A percentile compares a stretch with the other conserved stretches of the same genome.
These are phyloP conservation scores for Phocoena sinus DNA, from an alignment of 2,113 vertebrate genomes.

Conservation along the genomic window DNA sequence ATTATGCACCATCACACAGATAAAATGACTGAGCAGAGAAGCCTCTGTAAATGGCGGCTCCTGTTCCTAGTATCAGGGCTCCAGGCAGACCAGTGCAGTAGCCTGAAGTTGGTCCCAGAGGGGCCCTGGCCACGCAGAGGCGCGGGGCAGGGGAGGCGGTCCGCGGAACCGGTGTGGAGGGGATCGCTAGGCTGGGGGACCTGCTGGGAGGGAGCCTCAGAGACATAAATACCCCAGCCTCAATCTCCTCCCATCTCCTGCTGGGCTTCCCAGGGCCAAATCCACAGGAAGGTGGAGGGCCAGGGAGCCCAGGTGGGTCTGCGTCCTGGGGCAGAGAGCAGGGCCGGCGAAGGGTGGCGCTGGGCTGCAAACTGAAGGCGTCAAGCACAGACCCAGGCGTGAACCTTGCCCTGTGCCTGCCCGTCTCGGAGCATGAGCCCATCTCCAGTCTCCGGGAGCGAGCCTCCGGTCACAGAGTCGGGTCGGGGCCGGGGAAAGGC, in stretches of 20 bases:
- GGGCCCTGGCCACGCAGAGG: neutral
- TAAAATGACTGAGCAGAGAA: neutral
- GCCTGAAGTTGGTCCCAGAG: neutral
- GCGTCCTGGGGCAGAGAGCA: neutral
- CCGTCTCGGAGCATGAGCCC: accelerated
- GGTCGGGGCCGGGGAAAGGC: neutral
- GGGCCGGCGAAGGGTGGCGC: neutral
- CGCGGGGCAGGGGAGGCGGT: neutral
- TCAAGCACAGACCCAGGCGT: neutral
- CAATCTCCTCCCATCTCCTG: neutral
- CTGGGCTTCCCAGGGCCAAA: neutral
- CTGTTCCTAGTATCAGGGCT: neutral
- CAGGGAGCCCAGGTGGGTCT: neutral
- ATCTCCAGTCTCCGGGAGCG: neutral
- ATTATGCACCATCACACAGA: neutral
- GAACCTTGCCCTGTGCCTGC: no score
- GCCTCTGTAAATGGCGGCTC: neutral
- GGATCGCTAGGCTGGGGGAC: neutral
- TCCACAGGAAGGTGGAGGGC: neutral
- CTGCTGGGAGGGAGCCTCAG: neutral
- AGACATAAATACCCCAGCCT: neutral
- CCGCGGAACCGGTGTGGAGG: accelerated
- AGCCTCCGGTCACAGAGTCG: neutral
- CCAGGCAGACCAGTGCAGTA: neutral
- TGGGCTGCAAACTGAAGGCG: neutral